Conservation (phyloP, 2,113 vertebrate species). For the Chinchilla lanigera region DNA sequence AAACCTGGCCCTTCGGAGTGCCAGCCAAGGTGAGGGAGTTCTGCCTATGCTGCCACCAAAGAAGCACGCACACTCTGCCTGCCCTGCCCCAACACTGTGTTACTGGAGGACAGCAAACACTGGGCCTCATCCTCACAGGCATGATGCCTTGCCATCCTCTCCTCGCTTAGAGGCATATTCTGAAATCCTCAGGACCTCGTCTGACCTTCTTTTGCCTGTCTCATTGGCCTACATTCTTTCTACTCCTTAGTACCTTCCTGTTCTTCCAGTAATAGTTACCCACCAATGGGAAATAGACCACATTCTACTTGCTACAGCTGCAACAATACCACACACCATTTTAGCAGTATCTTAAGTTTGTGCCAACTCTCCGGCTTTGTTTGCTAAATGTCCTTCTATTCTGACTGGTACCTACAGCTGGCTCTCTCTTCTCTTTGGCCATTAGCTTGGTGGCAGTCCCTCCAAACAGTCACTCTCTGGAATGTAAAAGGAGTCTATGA, state of each 20-base stretch:
- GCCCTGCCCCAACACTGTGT: rapidly evolving
- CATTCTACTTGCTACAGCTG: background rate
- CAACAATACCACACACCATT: background rate
- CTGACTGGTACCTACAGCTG: background rate
- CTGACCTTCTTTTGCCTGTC: background rate
- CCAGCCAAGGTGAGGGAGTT: background rate
- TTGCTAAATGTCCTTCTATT: background rate
- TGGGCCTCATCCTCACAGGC: rapidly evolving
- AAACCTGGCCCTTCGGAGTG: background rate
- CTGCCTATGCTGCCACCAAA: background rate
- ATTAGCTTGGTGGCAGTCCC: background rate
- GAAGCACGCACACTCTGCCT: background rate
- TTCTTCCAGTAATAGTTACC: background rate
- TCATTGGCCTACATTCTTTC: background rate
- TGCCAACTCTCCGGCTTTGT: background rate
- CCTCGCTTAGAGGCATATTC: background rate
- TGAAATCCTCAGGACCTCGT: background rate
- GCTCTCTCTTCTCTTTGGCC: background rate
- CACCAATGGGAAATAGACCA: background rate
- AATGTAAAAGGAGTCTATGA: background rate
- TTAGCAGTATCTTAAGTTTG: background rate
- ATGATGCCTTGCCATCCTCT: rapidly evolving
- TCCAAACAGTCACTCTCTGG: background rate
- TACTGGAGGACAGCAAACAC: background rate
- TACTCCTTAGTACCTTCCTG: background rate